Base-by-base conservation (phyloP, 2,888 invertebrate genomes). In the Sturmia bella region DNA sequence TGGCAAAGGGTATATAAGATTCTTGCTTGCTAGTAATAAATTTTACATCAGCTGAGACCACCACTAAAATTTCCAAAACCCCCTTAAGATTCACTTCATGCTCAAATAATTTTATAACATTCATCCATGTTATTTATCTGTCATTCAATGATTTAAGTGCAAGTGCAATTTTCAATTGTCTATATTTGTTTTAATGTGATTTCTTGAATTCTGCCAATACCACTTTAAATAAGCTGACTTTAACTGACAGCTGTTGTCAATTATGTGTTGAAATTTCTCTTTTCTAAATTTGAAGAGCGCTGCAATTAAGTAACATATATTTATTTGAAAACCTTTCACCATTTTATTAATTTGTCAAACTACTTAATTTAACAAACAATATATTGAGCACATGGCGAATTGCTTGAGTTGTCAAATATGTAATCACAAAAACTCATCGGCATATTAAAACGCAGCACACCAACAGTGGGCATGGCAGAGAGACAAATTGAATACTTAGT, bases 341-440 rank as follows among this genome's bases (percentile, higher is more conserved):
- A 63, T 9, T 54, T 50, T 74, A 74, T 74, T 64, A 64, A 66
- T 74, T 66, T 66, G 56, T 74, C 57, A 74, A 74, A 39, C 48
- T 24, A 66, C 48, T 48, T 15, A 56, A 45, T 56, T 27, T 24
- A 66, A n/a, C 56, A 39, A 56, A 63, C 54, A 45, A 45, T 63
- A 63, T 27, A 6, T 15, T 61, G 17, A 52, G 24, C 17, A 39
- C 12, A 56, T 48, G 64, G 56, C 57, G 57, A 74, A 74, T 74
- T 66, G 27, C 74, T 66, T 39, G 3, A 56, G 39, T 57, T 74
- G 48, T 66, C 74, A 74, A 74, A 64, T 48, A n/a, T n/a, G n/a
- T n/a, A 48, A 56, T 56, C 52, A 17, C 24, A 52, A 48, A 39
- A 70, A 59, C 21, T 12, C 50, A 72, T 52, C 43, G 54, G 41